Conservation (phyloP, 2,113 vertebrate species). For the Etheostoma spectabile region DNA sequence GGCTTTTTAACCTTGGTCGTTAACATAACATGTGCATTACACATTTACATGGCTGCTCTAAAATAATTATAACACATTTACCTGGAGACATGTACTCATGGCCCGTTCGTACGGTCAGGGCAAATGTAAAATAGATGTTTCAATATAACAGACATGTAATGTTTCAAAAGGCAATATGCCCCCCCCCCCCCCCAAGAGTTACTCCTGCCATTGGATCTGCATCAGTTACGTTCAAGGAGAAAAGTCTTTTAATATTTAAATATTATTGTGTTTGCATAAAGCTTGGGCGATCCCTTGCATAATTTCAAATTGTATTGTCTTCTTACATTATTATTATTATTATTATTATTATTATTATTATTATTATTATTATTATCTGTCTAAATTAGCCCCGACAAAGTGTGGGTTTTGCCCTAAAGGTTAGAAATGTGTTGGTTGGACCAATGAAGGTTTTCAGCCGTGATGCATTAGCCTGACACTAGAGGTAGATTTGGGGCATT, state of each 20-base stretch:
- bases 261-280: too few relatives aligned
- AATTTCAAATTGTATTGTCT: too few relatives aligned
- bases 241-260: neutral
- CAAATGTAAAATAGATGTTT: neutral
- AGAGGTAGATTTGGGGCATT: too few relatives aligned
- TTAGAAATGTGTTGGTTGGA: conserved; percentile 20
- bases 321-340: too few relatives aligned
- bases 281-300: too few relatives aligned
- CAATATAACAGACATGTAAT: neutral
- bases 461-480: conserved; percentile 13
- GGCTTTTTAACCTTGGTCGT: too few relatives aligned
- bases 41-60: neutral
- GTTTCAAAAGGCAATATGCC: neutral
- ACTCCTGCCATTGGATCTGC: neutral
- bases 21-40: neutral
- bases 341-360: too few relatives aligned
- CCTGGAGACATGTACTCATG: neutral
- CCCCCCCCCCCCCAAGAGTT: neutral
- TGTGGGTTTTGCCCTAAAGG: neutral
- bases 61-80: neutral
- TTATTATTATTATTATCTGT: too few relatives aligned
- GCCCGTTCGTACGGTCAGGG: too few relatives aligned
- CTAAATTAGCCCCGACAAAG: neutral
- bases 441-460: conserved; percentile 5
- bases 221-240: neutral